Evolutionary conservation across 2,888 invertebrate genomes (phyloP).

Genomic region (Heliconius charithonia): DNA sequence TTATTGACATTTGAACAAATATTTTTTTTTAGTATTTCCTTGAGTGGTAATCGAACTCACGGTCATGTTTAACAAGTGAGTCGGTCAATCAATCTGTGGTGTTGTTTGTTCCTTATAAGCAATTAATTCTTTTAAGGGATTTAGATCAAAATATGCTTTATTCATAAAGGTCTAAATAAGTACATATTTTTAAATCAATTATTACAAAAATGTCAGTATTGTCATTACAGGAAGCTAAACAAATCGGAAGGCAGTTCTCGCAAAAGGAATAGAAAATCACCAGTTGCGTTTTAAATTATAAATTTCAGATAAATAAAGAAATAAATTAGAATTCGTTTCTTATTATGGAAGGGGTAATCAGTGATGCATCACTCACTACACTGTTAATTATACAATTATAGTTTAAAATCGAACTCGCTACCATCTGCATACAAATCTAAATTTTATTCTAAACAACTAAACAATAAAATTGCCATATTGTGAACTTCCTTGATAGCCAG

Average conservation of each 20-base stretch:
- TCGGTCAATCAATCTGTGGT: background rate
- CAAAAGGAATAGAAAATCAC: background rate
- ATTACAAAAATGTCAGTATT: background rate
- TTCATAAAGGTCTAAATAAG: background rate
- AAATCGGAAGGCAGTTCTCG: background rate
- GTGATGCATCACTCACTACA: conserved; percentile 1
- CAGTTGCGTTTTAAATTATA: background rate
- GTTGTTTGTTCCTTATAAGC: background rate
- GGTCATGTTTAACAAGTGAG: background rate
- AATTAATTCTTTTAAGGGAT: background rate
- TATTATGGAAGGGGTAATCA: background rate
- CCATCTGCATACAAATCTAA: background rate
- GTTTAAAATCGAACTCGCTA: background rate
- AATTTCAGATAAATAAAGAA: background rate
- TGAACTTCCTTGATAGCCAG: conserved; percentile 32
- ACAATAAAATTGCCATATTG: conserved; percentile 30
- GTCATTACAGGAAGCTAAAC: conserved; percentile 3
- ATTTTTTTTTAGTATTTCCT: background rate
- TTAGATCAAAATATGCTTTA: background rate
- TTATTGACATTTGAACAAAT: background rate
- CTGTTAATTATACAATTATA: background rate
- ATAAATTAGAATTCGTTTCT: background rate
- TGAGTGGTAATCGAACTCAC: no score
- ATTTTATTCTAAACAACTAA: conserved; percentile 1
- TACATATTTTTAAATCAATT: background rate